These are phyloP conservation scores for Imbricaverruca yamaguchii DNA, from an alignment of 2,888 invertebrate genomes.

Conservation along the genomic window DNA sequence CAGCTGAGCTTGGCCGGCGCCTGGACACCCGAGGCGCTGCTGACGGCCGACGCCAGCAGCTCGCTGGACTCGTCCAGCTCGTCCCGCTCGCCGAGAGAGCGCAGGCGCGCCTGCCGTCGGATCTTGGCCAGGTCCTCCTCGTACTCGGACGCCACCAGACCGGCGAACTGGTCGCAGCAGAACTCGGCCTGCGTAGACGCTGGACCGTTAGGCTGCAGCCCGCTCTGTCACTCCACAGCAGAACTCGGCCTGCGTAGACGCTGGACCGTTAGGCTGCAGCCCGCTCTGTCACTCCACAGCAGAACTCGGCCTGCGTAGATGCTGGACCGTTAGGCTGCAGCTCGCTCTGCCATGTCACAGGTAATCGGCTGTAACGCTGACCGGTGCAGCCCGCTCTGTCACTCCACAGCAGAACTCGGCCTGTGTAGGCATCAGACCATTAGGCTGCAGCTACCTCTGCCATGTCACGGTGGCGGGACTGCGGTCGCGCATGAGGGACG, in stretches of 20 bases:
- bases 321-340: too few relatives aligned
- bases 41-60: background rate
- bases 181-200: background rate
- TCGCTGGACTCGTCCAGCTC: background rate
- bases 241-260: background rate
- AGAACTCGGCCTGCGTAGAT: slow-evolving; percentile 2
- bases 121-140: background rate
- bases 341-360: too few relatives aligned
- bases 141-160: background rate
- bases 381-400: too few relatives aligned
- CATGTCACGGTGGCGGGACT: background rate
- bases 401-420: slow-evolving; percentile 1
- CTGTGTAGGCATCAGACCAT: too few relatives aligned
- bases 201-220: too few relatives aligned
- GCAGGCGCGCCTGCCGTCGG: background rate
- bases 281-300: too few relatives aligned
- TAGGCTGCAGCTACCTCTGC: too few relatives aligned
- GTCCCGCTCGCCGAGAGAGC: background rate
- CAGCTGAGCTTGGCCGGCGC: background rate
- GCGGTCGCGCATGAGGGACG: too few relatives aligned
- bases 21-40: background rate
- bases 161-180: background rate
- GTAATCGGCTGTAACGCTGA: too few relatives aligned
- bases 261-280: too few relatives aligned
- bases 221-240: background rate